Evolutionary conservation across 2,797 vertebrate genomes (phyloP).

Genomic region (Poecilia wingei): DNA sequence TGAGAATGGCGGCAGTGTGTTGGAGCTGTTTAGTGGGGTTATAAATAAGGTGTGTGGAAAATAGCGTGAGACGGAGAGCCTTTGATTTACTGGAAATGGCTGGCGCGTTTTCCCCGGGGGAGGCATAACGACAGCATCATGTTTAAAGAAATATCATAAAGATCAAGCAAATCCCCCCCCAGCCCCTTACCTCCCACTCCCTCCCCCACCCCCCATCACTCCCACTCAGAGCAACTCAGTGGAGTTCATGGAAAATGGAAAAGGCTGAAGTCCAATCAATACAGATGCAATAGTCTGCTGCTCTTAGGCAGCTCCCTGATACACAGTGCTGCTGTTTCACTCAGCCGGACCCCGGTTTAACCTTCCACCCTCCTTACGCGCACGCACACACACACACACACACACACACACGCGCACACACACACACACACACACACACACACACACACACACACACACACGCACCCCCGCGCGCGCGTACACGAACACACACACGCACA

Average conservation of each 20-base stretch:
- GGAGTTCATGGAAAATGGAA: conserved; percentile 85
- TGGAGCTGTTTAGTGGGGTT: conserved; percentile 67
- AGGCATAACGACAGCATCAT: conserved; percentile 79
- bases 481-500: background rate
- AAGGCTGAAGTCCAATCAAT: conserved; percentile 81
- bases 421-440: background rate
- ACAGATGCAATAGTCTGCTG: conserved; percentile 83
- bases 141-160: conserved; percentile 84
- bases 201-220: conserved; percentile 59
- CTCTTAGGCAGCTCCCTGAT: conserved; percentile 71
- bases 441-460: background rate
- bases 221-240: conserved; percentile 75
- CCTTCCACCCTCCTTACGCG: background rate
- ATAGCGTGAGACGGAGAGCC: conserved; percentile 58
- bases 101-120: conserved; percentile 60
- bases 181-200: no score
- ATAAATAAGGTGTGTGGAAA: conserved; percentile 74
- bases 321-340: conserved; percentile 67
- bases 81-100: conserved; percentile 81
- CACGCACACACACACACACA: background rate
- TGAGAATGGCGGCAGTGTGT: conserved; percentile 52
- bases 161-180: conserved; percentile 76
- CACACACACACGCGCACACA: background rate
- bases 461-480: no score
- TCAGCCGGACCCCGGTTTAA: conserved; percentile 53